Percentiles rank a stretch among this genome's conserved stretches.
Conservation (phyloP, 2,113 vertebrate genomes). For the Corythoichthys haematopterus region DNA sequence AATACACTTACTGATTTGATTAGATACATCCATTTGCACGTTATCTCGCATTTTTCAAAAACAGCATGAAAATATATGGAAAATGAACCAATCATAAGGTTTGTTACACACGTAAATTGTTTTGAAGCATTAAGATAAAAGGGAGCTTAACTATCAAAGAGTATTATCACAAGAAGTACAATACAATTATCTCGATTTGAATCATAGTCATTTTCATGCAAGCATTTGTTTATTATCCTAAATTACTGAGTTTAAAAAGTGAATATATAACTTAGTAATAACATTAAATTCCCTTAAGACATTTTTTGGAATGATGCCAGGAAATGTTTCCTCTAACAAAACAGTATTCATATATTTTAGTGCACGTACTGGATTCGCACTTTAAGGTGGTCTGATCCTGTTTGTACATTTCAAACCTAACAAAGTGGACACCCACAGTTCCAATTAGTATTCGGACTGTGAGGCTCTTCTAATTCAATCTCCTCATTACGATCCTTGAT, state of each 20-base stretch:
- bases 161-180: neutral
- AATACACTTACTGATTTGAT: neutral
- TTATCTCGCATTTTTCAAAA: neutral
- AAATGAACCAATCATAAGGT: neutral
- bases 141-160: neutral
- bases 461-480: conserved; percentile 1
- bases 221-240: too few species aligned
- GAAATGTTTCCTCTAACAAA: neutral
- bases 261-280: too few species aligned
- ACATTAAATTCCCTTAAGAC: too few species aligned
- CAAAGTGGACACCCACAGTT: neutral
- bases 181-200: neutral
- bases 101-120: neutral
- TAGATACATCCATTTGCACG: neutral
- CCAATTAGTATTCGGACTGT: neutral
- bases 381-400: neutral
- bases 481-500: conserved; percentile 2
- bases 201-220: neutral
- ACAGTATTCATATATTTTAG: neutral
- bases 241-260: too few species aligned
- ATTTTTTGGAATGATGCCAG: neutral
- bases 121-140: neutral
- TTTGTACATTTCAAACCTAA: neutral
- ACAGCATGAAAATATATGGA: neutral
- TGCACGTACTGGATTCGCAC: neutral